Percentiles rank a stretch among this genome's conserved stretches.
Evolutionary conservation across 2,888 invertebrate species (phyloP).

Genomic region (Urechis unicinctus): DNA sequence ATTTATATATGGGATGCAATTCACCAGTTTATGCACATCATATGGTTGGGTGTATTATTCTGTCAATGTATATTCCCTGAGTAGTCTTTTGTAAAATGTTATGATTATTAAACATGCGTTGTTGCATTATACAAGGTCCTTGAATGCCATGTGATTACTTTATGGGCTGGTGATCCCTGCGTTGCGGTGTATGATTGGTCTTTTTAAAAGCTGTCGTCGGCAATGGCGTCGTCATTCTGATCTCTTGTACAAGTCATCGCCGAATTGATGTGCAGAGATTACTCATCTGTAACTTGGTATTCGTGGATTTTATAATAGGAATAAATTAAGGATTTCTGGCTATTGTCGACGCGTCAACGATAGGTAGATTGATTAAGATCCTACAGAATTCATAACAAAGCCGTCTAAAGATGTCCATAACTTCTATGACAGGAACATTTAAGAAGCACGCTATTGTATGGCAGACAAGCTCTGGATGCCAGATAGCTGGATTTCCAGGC

Average conservation of each 20-base stretch:
- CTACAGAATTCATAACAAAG: too few relatives aligned
- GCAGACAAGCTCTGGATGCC: constrained; percentile 92
- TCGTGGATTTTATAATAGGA: constrained; percentile 97
- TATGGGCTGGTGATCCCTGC: constrained; percentile 95
- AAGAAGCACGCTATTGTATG: constrained; percentile 93
- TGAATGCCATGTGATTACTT: constrained; percentile 92
- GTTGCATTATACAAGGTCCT: constrained; percentile 72
- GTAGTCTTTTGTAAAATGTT: too few relatives aligned
- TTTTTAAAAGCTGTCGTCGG: constrained; percentile 91
- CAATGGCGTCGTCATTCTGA: constrained; percentile 91
- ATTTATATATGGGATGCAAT: too few relatives aligned
- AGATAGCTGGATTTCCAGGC: constrained; percentile 88
- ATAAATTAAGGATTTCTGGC: constrained; percentile 88
- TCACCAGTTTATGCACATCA: too few relatives aligned
- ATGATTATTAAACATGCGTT: too few relatives aligned
- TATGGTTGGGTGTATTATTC: too few relatives aligned
- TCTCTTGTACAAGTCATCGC: constrained; percentile 80
- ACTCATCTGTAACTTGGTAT: constrained; percentile 90
- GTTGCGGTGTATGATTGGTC: constrained; percentile 95
- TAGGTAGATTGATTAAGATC: too few relatives aligned
- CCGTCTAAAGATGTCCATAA: too few relatives aligned
- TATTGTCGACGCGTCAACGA: constrained; percentile 88
- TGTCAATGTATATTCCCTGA: too few relatives aligned
- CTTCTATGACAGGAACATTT: constrained; percentile 71
- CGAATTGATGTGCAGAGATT: constrained; percentile 96